Percentiles rank a stretch among this genome's conserved stretches.
These are phyloP conservation scores for Amblyornis subalaris DNA, from an alignment of 2,113 vertebrate genomes.

Conservation along the genomic window DNA sequence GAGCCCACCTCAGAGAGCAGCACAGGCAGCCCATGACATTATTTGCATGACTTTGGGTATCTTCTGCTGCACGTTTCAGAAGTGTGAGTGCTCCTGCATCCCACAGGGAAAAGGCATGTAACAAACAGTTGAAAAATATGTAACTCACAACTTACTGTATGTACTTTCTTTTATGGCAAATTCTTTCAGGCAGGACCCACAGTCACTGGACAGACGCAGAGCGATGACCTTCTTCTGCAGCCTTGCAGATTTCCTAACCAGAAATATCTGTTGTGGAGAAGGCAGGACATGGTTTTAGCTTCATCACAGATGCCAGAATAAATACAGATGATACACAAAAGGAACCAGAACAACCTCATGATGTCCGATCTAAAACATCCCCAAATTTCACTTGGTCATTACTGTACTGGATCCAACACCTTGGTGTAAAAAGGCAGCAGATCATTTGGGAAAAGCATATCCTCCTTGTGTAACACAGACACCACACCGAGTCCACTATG, in stretches of 20 bases:
- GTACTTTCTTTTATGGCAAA: slow-evolving; percentile 89
- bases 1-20: no score
- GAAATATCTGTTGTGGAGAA: slow-evolving; percentile 78
- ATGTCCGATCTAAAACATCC: not conserved
- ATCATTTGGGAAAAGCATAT: not conserved
- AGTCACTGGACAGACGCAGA: slow-evolving; percentile 74
- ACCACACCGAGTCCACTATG: not conserved
- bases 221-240: slow-evolving; percentile 90
- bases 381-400: not conserved
- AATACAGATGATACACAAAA: not conserved
- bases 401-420: not conserved
- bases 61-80: not conserved
- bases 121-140: not conserved
- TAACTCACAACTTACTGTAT: slow-evolving; percentile 81
- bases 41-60: not conserved
- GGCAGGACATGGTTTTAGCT: not conserved
- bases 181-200: slow-evolving; percentile 75
- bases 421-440: not conserved
- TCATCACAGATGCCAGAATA: not conserved
- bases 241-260: slow-evolving; percentile 83
- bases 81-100: not conserved
- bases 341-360: not conserved
- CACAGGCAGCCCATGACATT: not conserved
- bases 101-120: not conserved
- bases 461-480: not conserved